Evolutionary conservation across 2,113 vertebrate genomes (phyloP).

Genomic region (Thinocorus orbignyianus): DNA sequence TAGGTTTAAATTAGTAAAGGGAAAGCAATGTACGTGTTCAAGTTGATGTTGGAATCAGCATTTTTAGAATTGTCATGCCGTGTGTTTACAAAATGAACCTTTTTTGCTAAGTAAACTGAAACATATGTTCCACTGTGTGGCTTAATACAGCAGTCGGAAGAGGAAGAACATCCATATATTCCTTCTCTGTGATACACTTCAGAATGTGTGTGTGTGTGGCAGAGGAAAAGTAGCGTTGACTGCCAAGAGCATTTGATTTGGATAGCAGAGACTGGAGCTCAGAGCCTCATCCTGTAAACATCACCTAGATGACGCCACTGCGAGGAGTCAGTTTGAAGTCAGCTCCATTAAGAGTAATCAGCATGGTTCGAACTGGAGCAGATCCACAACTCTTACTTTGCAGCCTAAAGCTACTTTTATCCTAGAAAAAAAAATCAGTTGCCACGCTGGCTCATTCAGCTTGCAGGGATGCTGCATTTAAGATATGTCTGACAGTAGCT

Average conservation of each 20-base stretch:
- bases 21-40: neutral
- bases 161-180: neutral
- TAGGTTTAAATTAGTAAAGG: neutral
- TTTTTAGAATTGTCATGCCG: neutral
- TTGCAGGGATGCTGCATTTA: neutral
- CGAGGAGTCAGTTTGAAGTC: neutral
- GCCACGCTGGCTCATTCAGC: rapidly evolving
- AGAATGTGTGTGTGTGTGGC: neutral
- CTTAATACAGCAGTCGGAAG: neutral
- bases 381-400: neutral
- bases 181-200: neutral
- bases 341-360: neutral
- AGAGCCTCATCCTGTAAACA: neutral
- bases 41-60: neutral
- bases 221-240: rapidly evolving
- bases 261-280: neutral
- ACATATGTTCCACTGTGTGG: rapidly evolving
- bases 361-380: neutral
- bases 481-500: too few relatives aligned
- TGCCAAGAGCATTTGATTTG: neutral
- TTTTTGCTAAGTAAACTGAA: neutral
- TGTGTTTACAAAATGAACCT: neutral
- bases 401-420: neutral
- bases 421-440: neutral
- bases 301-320: neutral